phyloP scores from a whole-genome alignment of 64 coral and sea anemone species.

The Pocillopora damicornis region DNA sequence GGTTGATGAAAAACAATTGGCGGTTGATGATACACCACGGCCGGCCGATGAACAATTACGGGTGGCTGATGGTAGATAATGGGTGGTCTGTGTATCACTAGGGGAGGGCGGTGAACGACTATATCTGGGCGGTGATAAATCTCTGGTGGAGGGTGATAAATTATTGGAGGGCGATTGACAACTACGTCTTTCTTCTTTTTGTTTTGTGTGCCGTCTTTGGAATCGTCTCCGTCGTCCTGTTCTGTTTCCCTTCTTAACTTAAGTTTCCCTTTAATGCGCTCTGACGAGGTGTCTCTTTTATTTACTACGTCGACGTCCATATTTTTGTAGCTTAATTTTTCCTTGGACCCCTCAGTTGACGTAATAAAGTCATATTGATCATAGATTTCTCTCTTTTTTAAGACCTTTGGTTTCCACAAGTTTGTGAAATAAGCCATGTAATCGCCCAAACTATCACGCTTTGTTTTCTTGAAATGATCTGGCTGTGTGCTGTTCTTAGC shows the following conservation, averaged over 20 bases:
- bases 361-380: conserved; percentile 53
- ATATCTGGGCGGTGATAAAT: conserved; percentile 97
- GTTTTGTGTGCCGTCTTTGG: background rate
- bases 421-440: conserved; percentile 58
- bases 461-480: conserved; percentile 29
- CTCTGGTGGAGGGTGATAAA: conserved; percentile 98
- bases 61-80: conserved; percentile 99
- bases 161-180: conserved; percentile 95
- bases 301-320: background rate
- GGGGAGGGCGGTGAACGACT: conserved; percentile 91
- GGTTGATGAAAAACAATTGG: conserved; percentile 98
- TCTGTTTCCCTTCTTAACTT: conserved; percentile 19
- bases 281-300: conserved; percentile 46
- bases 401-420: conserved; percentile 52
- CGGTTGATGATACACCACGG: conserved; percentile 98
- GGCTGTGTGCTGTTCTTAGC: background rate
- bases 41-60: conserved; percentile 95
- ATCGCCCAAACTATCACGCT: conserved; percentile 73
- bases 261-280: conserved; percentile 28
- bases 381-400: conserved; percentile 50
- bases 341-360: conserved; percentile 49
- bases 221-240: background rate
- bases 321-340: conserved; percentile 65
- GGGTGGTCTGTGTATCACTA: conserved; percentile 93
- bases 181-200: conserved; percentile 99